Evolutionary conservation across 1,140 invertebrate species (phyloP).

Genomic region (Hypothenemus hampei): DNA sequence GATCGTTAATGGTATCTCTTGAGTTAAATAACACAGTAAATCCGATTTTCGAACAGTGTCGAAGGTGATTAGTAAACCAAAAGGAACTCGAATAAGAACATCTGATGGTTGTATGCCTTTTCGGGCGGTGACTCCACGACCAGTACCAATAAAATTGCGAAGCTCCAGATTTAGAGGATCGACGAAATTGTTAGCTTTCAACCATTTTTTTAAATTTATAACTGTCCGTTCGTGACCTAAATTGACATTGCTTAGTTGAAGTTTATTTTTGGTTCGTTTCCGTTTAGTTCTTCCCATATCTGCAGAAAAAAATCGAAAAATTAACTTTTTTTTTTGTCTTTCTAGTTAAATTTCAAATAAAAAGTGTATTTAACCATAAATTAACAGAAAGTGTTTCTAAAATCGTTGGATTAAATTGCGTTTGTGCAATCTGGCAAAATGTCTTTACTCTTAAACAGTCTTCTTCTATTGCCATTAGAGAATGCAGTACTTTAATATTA

Average conservation of each 20-base stretch:
- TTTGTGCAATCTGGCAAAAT: too few relatives aligned
- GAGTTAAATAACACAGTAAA: slow-evolving; percentile 37
- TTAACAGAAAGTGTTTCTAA: too few relatives aligned
- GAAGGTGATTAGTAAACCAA: slow-evolving; percentile 51
- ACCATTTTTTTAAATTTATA: slow-evolving; percentile 36
- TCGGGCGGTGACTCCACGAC: slow-evolving; percentile 53
- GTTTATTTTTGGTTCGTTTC: slow-evolving; percentile 8
- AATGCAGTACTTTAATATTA: too few relatives aligned
- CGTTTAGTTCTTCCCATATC: slow-evolving; percentile 28
- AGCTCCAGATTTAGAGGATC: slow-evolving; percentile 36
- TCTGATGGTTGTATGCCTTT: slow-evolving; percentile 45
- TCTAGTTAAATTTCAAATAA: not conserved
- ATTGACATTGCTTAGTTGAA: not conserved
- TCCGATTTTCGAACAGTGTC: slow-evolving; percentile 36
- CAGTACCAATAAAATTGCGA: slow-evolving; percentile 48
- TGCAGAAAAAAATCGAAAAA: not conserved
- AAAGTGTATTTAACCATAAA: not conserved
- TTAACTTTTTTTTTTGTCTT: not conserved
- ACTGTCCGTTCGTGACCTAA: slow-evolving; percentile 26
- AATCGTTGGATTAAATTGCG: too few relatives aligned
- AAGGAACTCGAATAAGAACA: slow-evolving; percentile 51
- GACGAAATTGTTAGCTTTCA: slow-evolving; percentile 34
- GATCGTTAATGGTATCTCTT: slow-evolving; percentile 42
- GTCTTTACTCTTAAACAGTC: too few relatives aligned
- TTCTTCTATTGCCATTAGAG: too few relatives aligned